Evolutionary conservation across 64 coral and sea anemone species (phyloP), one percentile per base, ranked within the genome.

Genomic region (Pocillopora damicornis): DNA sequence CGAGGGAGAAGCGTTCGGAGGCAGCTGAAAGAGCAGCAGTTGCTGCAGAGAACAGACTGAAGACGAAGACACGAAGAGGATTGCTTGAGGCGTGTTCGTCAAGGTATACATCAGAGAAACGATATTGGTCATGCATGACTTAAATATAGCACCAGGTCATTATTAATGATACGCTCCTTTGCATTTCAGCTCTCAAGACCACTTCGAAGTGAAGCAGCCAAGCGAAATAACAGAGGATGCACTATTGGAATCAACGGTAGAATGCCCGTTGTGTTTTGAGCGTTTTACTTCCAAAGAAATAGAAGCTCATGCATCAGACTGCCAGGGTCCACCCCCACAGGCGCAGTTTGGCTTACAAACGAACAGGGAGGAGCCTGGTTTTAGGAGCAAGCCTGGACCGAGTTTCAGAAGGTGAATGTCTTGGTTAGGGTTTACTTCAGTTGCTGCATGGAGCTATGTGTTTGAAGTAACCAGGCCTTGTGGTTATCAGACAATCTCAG

Each of bases 331-430:
- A 64, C 62, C 80, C 62, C 22, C 80, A 69, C 58, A 26, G 35
- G 11, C 60, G 15, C 79, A 81, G 60, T 81, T 60, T 16, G 11
- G 36, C 13, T 81, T 59, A 81, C 79, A n/a, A 23, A 81, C 2
- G 11, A 35, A 56, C 62, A 83, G 35, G 5, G 15, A 71, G 22
- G 67, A 67, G 18, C 15, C 15, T 67, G 64, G 16, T 67, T 16
- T 15, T 67, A 67, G 18, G 64, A 67, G 64, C 64, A 22, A 71
- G 67, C 22, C 35, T 83, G 63, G 35, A 18, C 63, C 35, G 37
- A 16, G 35, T 63, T 34, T 38, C 15, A 83, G 25, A 62, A 83
- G 80, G 80, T 83, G 80, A 83, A 83, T 83, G 60, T 82, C 38
- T 82, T 34, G 79, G 65, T 76, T 38, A 37, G 13, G 34, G 42